These are phyloP conservation scores for Tautogolabrus adspersus DNA, from an alignment of 2,113 vertebrate genomes.

Conservation along the genomic window DNA sequence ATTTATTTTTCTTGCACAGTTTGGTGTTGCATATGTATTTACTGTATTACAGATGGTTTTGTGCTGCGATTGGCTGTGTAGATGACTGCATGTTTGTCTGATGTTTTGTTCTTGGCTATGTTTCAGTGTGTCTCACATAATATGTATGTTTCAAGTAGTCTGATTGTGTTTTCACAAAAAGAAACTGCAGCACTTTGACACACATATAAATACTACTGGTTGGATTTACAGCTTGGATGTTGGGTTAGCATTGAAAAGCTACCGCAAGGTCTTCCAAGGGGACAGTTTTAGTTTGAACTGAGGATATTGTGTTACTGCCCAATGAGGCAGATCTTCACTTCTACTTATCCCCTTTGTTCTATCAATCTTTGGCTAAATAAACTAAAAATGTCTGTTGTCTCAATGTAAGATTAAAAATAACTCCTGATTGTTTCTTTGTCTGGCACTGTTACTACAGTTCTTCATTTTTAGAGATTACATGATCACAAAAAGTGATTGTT, in stretches of 20 bases:
- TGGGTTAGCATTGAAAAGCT: not conserved
- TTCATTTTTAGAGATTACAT: too few relatives aligned
- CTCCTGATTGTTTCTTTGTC: too few relatives aligned
- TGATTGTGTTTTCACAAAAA: conserved; percentile 36
- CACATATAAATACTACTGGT: not conserved
- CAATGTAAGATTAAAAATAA: too few relatives aligned
- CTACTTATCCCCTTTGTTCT: not conserved
- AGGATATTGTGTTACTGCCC: not conserved
- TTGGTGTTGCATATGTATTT: conserved; percentile 21
- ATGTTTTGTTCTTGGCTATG: conserved; percentile 17
- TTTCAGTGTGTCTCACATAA: conserved; percentile 29
- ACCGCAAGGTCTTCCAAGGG: not conserved
- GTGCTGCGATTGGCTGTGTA: conserved; percentile 34
- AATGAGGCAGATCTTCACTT: not conserved
- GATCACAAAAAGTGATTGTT: too few relatives aligned
- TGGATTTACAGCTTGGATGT: not conserved
- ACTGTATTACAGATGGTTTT: conserved; percentile 6
- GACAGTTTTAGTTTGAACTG: not conserved
- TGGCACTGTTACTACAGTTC: too few relatives aligned
- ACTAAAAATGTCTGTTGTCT: not conserved
- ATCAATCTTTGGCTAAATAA: not conserved
- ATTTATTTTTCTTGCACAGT: conserved; percentile 12
- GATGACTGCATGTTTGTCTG: conserved; percentile 56
- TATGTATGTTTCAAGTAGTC: conserved; percentile 21
- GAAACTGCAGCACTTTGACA: conserved; percentile 1